Conservation (phyloP, 2,113 vertebrate species). For the Naja naja region DNA sequence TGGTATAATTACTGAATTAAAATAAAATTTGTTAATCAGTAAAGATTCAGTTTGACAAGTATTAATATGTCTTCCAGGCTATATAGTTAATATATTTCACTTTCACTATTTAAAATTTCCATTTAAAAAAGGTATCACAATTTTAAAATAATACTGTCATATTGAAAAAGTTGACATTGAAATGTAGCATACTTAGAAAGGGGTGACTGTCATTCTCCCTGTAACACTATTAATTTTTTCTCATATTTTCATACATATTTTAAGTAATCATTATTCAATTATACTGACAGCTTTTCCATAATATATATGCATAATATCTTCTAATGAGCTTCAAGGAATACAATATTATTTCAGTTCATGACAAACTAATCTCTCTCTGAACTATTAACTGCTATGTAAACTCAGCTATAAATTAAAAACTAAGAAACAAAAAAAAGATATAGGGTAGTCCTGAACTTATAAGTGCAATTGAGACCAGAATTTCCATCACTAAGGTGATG, state of each 20-base stretch:
- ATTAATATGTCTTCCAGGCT: neutral
- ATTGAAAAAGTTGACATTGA: constrained; percentile 64
- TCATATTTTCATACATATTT: constrained; percentile 76
- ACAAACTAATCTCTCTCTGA: constrained; percentile 67
- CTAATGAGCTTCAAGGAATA: constrained; percentile 83
- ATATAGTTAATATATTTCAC: neutral
- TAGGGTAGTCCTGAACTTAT: too few relatives aligned
- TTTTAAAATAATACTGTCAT: constrained; percentile 64
- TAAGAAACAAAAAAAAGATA: neutral
- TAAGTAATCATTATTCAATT: constrained; percentile 77
- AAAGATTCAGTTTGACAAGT: neutral
- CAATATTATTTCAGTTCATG: constrained; percentile 81
- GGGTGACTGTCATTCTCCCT: constrained; percentile 65
- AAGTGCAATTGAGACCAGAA: too few relatives aligned
- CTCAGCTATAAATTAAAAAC: neutral
- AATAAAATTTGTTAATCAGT: neutral
- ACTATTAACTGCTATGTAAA: neutral
- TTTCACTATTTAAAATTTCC: constrained; percentile 19
- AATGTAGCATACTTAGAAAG: constrained; percentile 67
- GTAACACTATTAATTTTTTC: constrained; percentile 69
- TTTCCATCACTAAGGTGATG: too few relatives aligned
- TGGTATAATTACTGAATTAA: neutral
- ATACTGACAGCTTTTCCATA: constrained; percentile 73
- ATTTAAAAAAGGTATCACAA: constrained; percentile 41
- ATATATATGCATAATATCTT: constrained; percentile 76